Percentiles rank a stretch among this genome's conserved stretches.
These are phyloP conservation scores for Eupithecia insigniata DNA, from an alignment of 2,888 invertebrate species.

Conservation along the genomic window DNA sequence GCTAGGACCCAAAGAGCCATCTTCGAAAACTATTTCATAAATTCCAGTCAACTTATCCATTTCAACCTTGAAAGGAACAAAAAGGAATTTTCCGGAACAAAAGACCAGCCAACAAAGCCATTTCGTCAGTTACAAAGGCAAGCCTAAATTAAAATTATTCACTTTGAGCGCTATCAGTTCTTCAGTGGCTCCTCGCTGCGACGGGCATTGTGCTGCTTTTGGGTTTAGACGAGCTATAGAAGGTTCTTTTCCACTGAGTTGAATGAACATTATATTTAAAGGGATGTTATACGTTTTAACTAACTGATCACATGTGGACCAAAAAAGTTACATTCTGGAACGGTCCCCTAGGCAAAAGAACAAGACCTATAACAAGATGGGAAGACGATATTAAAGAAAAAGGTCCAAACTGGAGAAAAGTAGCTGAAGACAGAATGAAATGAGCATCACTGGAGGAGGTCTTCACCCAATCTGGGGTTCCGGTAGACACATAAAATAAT, in stretches of 20 bases:
- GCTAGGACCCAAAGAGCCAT: neutral
- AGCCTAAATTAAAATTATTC: slow-evolving; percentile 38
- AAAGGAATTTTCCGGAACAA: slow-evolving; percentile 34
- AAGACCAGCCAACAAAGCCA: too few relatives aligned
- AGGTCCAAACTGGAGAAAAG: too few relatives aligned
- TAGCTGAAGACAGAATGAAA: too few relatives aligned
- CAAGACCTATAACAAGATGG: too few relatives aligned
- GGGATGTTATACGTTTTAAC: too few relatives aligned
- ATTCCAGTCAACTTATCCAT: slow-evolving; percentile 17
- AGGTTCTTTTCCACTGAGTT: slow-evolving; percentile 57
- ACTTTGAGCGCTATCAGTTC: slow-evolving; percentile 30
- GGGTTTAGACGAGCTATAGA: slow-evolving; percentile 14
- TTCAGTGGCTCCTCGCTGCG: neutral
- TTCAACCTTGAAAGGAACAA: slow-evolving; percentile 21
- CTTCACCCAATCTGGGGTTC: too few relatives aligned
- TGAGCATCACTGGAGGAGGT: too few relatives aligned
- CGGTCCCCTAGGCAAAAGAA: too few relatives aligned
- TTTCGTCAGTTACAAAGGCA: slow-evolving; percentile 25
- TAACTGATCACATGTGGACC: too few relatives aligned
- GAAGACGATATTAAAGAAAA: too few relatives aligned
- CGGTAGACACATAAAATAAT: too few relatives aligned
- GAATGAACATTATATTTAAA: neutral
- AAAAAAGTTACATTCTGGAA: too few relatives aligned
- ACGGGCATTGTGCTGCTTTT: slow-evolving; percentile 9
- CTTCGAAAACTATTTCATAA: slow-evolving; percentile 13